Evolutionary conservation across 2,797 vertebrate genomes (phyloP), one percentile per base, ranked within the genome.

Genomic region (Spondyliosoma cantharus): DNA sequence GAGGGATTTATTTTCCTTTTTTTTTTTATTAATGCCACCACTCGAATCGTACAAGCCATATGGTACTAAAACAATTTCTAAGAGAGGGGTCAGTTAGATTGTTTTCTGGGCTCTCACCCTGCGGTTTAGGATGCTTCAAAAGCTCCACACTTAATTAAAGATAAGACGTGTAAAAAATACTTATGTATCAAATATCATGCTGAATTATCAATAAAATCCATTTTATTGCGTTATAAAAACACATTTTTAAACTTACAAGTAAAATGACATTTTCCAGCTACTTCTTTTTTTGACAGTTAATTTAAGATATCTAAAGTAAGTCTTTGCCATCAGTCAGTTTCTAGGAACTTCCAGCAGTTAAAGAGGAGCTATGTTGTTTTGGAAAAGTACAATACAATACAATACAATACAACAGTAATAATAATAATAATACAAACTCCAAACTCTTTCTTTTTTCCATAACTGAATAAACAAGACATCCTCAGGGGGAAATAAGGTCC

Each of bases 11-110:
- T 64, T 73, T 54, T 24, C 25, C 37, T 37, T 48, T 8, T 37
- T 48, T 79, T 59, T 79, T 64, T 72, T 25, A 68, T 82, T 45
- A 48, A 69, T 50, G 20, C 56, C 75, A 49, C 52, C 54, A 43
- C 19, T 61, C 42, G 45, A 19, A 66, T 61, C 73, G 49, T 32
- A 1, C 6, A 19, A 66, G 63, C 59, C 76, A 60, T 73, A 69
- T 56, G 63, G 32, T 25, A 5, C 20, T 24, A 22, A 79, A 73
- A 25, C 64, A 52, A 73, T 74, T 60, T 66, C 5, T 14, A 73
- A 57, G 60, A 57, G 20, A 50, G 27, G 13, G 50, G 15, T 5
- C 16, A 20, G 25, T 37, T 0, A 3, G 11, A 15, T 19, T 59
- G 29, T 50, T 20, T 17, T 42, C 60, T 43, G 27, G 50, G 14